These are phyloP conservation scores for Sebastes kiyomatsui DNA, from an alignment of 2,797 vertebrate species.

Conservation along the genomic window DNA sequence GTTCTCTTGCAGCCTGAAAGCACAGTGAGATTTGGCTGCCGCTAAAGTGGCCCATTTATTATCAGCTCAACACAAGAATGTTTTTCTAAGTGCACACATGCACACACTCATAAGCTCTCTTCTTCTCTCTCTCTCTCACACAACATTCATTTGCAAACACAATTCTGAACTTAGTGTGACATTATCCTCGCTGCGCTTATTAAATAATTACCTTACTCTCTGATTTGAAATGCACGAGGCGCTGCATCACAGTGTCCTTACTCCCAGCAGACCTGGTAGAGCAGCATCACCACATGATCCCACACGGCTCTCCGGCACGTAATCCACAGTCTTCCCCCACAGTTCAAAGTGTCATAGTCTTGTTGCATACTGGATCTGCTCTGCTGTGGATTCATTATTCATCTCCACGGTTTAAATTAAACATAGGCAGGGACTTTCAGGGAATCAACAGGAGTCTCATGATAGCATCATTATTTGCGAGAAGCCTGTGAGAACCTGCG, in stretches of 20 bases:
- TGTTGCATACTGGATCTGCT: conserved; percentile 35
- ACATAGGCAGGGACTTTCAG: conserved; percentile 16
- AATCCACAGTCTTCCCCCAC: conserved; percentile 4
- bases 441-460: conserved; percentile 21
- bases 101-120: neutral
- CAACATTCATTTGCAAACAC: neutral
- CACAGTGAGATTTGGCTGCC: neutral
- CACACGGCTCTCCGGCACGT: neutral
- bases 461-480: conserved; percentile 16
- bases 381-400: conserved; percentile 32
- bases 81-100: neutral
- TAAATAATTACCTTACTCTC: conserved; percentile 17
- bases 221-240: conserved; percentile 11
- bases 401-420: conserved; percentile 32
- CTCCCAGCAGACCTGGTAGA: neutral
- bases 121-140: neutral
- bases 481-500: neutral
- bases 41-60: conserved; percentile 10
- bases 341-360: conserved; percentile 21
- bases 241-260: neutral
- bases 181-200: conserved; percentile 7
- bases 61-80: conserved; percentile 5
- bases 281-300: neutral
- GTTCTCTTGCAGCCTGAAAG: neutral
- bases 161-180: neutral